phyloP scores from a whole-genome alignment of 1,140 invertebrate species.

The Meloidogyne chitwoodi region DNA sequence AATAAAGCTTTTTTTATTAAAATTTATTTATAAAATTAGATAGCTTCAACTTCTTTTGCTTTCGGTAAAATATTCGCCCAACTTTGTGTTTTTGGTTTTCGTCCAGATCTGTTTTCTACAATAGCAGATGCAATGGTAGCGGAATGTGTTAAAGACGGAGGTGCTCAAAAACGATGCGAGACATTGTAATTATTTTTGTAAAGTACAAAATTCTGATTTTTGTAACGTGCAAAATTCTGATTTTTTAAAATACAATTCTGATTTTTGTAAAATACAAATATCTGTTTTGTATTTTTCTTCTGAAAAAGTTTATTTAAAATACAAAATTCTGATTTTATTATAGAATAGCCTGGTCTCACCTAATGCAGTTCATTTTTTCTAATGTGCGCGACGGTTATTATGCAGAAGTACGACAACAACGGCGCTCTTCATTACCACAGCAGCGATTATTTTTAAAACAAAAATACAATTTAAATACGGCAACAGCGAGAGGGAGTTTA shows the following conservation, averaged over 20 bases:
- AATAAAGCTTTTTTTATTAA: constrained; percentile 1
- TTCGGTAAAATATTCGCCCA: constrained; percentile 50
- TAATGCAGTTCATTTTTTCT: constrained; percentile 51
- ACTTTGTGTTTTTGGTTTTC: constrained; percentile 52
- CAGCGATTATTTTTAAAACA: constrained; percentile 42
- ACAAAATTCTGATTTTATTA: background rate
- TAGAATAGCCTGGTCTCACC: constrained; percentile 49
- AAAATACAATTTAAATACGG: constrained; percentile 7
- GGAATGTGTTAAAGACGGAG: constrained; percentile 54
- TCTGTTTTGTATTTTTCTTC: constrained; percentile 45
- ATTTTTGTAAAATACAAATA: constrained; percentile 1
- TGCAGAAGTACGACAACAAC: constrained; percentile 41
- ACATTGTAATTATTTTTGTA: constrained; percentile 31
- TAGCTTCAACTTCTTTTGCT: constrained; percentile 44
- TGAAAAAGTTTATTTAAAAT: too few relatives aligned
- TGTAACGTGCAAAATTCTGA: background rate
- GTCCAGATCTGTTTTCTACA: constrained; percentile 54
- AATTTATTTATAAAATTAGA: constrained; percentile 23
- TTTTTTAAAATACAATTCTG: background rate
- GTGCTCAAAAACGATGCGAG: constrained; percentile 53
- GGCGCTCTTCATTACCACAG: constrained; percentile 47
- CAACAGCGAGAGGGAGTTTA: background rate
- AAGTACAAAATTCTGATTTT: background rate
- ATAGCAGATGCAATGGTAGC: constrained; percentile 56
- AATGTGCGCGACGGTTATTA: constrained; percentile 44